These are phyloP conservation scores for Hymenochirus boettgeri DNA, from an alignment of 2,113 vertebrate species.

Conservation along the genomic window DNA sequence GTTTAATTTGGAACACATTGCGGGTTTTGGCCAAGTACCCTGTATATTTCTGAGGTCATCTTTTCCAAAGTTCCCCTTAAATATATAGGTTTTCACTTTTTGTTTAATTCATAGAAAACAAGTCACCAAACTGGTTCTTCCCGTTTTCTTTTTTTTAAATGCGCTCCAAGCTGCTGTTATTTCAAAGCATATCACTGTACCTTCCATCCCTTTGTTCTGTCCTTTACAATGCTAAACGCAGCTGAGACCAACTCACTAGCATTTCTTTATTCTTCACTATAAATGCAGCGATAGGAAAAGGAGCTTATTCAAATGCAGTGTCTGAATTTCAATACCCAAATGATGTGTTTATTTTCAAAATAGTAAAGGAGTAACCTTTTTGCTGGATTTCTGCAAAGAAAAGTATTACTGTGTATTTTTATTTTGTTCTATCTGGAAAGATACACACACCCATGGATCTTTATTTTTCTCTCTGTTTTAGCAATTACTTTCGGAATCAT, in stretches of 20 bases:
- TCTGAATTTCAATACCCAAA: not conserved
- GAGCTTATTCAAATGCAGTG: not conserved
- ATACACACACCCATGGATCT: not conserved
- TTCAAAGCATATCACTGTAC: not conserved
- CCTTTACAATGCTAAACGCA: not conserved
- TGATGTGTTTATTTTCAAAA: not conserved
- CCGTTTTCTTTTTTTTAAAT: constrained; percentile 17
- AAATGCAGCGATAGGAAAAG: not conserved
- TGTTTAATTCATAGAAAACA: constrained; percentile 10
- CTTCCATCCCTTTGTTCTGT: not conserved
- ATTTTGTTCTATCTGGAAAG: not conserved
- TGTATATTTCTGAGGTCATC: constrained; percentile 29
- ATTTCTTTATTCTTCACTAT: not conserved
- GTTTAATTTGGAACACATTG: constrained; percentile 38
- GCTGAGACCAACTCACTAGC: not conserved
- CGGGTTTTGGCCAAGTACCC: constrained; percentile 14
- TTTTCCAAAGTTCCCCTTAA: constrained; percentile 14
- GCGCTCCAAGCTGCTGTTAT: not conserved
- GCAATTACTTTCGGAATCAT: not conserved
- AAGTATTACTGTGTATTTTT: too few relatives aligned
- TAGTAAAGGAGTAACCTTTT: not conserved
- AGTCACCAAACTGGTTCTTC: constrained; percentile 21
- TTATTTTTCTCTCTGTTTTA: not conserved
- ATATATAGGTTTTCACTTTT: constrained; percentile 21
- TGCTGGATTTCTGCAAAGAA: not conserved